These are phyloP conservation scores for Drosophila lacteicornis DNA, from an alignment of 1,140 invertebrate genomes.

Conservation along the genomic window DNA sequence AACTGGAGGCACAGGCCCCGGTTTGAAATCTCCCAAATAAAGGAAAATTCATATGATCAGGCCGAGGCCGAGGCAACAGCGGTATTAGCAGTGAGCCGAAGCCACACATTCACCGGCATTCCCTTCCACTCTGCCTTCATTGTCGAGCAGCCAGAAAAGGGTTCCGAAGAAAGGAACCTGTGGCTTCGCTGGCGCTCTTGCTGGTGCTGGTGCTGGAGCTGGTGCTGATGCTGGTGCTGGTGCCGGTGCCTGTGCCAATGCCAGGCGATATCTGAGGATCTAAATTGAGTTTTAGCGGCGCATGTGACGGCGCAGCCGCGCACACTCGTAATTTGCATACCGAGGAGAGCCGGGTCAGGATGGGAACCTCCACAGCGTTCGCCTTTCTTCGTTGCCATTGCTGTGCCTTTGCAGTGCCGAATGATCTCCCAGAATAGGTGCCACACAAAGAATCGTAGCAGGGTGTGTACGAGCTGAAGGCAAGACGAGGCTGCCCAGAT, in stretches of 20 bases:
- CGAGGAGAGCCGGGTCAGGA: constrained; percentile 52
- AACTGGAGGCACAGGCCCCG: constrained; percentile 13
- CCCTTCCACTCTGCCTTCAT: background rate
- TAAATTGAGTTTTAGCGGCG: constrained; percentile 83
- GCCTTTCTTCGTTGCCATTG: constrained; percentile 8
- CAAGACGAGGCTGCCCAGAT: constrained; percentile 14
- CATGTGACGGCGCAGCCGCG: constrained; percentile 67
- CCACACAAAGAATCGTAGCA: constrained; percentile 54
- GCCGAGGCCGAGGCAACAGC: constrained; percentile 19
- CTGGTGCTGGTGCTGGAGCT: background rate
- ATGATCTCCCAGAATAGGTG: constrained; percentile 44
- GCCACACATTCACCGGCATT: constrained; percentile 21
- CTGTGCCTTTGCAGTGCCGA: constrained; percentile 16
- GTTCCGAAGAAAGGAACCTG: constrained; percentile 49
- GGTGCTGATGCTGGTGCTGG: constrained; percentile 18
- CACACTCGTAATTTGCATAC: constrained; percentile 80
- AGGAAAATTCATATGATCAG: constrained; percentile 51
- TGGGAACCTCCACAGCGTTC: constrained; percentile 74
- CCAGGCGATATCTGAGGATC: constrained; percentile 71
- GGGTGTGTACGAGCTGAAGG: constrained; percentile 74
- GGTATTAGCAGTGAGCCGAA: constrained; percentile 37
- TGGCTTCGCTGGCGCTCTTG: constrained; percentile 27
- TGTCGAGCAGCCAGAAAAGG: constrained; percentile 5
- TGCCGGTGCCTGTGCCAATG: constrained; percentile 18
- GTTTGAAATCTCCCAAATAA: constrained; percentile 8